Evolutionary conservation across 1,140 invertebrate species (phyloP), one percentile per base, ranked within the genome.

Genomic region (Ceratoteleas bidentatus): DNA sequence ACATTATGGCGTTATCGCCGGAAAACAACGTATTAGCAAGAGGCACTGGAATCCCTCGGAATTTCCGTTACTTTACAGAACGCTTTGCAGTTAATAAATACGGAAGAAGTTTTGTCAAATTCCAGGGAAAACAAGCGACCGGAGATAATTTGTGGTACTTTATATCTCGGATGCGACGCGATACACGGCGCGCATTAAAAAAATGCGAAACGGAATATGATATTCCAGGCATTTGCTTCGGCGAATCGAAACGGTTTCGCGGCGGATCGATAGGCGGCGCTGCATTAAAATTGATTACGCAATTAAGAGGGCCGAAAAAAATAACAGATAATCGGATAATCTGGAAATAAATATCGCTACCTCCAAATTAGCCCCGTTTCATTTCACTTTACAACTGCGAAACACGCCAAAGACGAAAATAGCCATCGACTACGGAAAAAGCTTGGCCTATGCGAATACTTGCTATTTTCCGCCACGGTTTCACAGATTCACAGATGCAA

Each of bases 61-160:
- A 80, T 78, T 78, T 78, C 57, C 36, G 40, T 13, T 58, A 45
- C n/a, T 40, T 64, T 32, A 10, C 34, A 53, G 47, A 58, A 69
- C 73, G 33, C 34, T 43, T 62, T 57, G 62, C 56, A 52, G 77
- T 62, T 80, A 68, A 80, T 80, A 73, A 77, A 80, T 69, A 56
- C 7, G 11, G 62, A 56, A 74, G 62, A 69, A 74, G 34, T 62
- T 56, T 57, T 36, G 49, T 45, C 50, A 74, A 74, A 80, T 80
- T 74, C 70, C 56, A 61, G 3, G 50, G 54, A 33, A 38, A 79
- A 68, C 68, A 79, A 62, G 68, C 54, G 60, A 14, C 76, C 15
- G 53, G 68, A 73, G 76, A 79, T 79, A 79, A 79, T 61, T 73
- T 73, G 66, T 14, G 36, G 49, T 79, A 66, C 33, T 78, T 78